Conservation (phyloP, 2,113 vertebrate species). For the Sprattus sprattus region DNA sequence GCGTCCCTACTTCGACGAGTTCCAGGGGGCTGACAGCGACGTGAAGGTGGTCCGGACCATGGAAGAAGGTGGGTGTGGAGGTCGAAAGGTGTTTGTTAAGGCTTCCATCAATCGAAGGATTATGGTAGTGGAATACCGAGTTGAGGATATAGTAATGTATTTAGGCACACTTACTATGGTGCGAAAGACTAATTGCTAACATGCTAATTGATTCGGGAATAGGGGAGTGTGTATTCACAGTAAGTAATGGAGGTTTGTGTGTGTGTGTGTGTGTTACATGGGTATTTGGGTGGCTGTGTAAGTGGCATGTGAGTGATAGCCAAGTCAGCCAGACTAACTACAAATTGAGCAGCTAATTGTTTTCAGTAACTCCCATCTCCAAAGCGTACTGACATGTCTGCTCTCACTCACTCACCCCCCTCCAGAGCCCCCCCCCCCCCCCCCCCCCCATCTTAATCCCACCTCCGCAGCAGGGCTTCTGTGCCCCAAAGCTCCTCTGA, state of each 20-base stretch:
- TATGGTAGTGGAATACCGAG: no score
- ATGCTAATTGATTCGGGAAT: not conserved
- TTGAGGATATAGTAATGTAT: not conserved
- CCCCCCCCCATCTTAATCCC: not conserved
- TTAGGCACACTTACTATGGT: not conserved
- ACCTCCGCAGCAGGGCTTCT: not conserved
- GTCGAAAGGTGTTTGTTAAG: not conserved
- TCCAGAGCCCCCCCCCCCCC: not conserved
- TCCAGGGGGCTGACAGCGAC: constrained; percentile 97
- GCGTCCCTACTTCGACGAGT: constrained; percentile 98
- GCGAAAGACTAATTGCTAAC: not conserved
- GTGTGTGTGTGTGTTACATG: not conserved
- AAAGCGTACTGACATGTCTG: not conserved
- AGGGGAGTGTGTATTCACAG: not conserved
- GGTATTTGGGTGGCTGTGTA: not conserved
- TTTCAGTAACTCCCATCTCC: constrained; percentile 12
- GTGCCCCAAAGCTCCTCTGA: not conserved
- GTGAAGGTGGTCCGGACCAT: constrained; percentile 91
- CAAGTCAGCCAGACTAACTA: not conserved
- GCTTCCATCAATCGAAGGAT: not conserved
- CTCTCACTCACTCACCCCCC: not conserved
- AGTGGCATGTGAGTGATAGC: not conserved
- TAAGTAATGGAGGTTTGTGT: not conserved
- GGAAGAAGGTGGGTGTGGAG: constrained; percentile 82
- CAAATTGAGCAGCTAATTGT: constrained; percentile 39